These are phyloP conservation scores for Spizella passerina DNA, from an alignment of 2,797 vertebrate species.

Conservation along the genomic window DNA sequence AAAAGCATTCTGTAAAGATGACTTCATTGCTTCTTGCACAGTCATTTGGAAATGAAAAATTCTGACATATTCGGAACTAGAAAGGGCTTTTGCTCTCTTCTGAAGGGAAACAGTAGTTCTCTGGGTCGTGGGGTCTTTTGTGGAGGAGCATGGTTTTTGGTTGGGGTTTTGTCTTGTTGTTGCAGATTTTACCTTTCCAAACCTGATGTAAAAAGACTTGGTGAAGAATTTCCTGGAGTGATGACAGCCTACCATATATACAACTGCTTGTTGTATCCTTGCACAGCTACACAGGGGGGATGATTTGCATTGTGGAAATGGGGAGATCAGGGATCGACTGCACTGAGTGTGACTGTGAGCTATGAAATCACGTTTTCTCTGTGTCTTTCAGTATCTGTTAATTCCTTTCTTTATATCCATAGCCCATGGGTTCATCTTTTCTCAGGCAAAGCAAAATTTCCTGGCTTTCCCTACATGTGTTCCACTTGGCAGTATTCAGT, in stretches of 20 bases:
- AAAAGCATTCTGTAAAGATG: background rate
- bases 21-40: background rate
- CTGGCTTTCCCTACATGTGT: background rate
- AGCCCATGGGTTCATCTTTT: background rate
- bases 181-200: background rate
- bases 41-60: background rate
- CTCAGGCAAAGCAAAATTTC: background rate
- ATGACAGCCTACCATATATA: background rate
- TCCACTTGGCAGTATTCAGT: background rate
- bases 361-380: rapidly evolving
- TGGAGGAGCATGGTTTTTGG: background rate
- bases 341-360: background rate
- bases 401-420: background rate
- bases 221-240: background rate
- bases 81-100: background rate
- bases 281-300: background rate
- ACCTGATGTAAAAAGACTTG: background rate
- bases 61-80: background rate
- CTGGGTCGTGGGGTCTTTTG: background rate
- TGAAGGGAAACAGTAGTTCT: background rate
- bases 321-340: background rate
- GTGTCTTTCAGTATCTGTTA: background rate
- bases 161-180: background rate
- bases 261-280: background rate
- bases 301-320: background rate